Percentiles rank a stretch among this genome's conserved stretches.
phyloP scores from a whole-genome alignment of 2,113 vertebrate species.

The Carettochelys insculpta region DNA sequence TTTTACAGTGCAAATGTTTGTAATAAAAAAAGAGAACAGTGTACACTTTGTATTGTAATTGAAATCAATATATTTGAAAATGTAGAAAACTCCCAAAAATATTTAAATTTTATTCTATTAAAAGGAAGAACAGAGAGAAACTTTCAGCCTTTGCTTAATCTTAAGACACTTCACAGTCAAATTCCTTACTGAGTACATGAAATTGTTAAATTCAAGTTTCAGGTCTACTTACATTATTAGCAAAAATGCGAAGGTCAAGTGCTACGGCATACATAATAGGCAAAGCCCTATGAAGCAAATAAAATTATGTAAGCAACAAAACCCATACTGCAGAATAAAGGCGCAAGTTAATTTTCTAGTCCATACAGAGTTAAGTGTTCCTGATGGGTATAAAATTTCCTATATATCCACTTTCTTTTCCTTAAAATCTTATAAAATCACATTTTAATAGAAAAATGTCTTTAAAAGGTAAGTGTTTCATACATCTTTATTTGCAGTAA shows the following conservation, averaged over 20 bases:
- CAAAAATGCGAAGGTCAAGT: constrained; percentile 94
- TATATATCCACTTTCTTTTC: not conserved
- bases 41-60: no score
- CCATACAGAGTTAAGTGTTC: not conserved
- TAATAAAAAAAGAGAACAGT: no score
- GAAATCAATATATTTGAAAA: no score
- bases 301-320: not conserved
- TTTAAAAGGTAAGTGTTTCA: not conserved
- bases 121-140: not conserved
- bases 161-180: not conserved
- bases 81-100: no score
- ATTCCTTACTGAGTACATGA: not conserved
- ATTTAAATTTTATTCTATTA: no score
- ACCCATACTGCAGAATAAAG: not conserved
- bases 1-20: no score
- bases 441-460: not conserved
- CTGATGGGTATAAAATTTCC: not conserved
- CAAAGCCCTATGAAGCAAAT: constrained; percentile 84
- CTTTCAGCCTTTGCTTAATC: no score
- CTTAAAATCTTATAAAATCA: not conserved
- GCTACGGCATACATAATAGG: constrained; percentile 94
- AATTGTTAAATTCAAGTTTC: not conserved
- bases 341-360: not conserved
- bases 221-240: constrained; percentile 89
- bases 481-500: not conserved